Evolutionary conservation across 2,888 invertebrate genomes (phyloP).

Genomic region (Frankliniella intonsa): DNA sequence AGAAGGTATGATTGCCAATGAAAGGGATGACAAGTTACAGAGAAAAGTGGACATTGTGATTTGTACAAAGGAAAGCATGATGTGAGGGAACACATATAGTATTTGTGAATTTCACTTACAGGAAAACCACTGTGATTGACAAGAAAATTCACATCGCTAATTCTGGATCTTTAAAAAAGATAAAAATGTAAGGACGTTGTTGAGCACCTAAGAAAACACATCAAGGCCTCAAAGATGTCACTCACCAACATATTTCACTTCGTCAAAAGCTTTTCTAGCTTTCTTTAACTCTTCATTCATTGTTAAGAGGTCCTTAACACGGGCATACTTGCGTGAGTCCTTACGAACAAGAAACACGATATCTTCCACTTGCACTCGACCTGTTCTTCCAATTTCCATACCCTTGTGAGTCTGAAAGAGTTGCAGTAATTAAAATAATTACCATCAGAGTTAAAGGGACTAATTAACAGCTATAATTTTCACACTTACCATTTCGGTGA

Average conservation of each 20-base stretch:
- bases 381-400: constrained; percentile 95
- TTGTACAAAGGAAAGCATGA: too few species aligned
- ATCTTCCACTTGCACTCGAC: constrained; percentile 96
- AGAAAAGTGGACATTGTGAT: too few species aligned
- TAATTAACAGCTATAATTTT: constrained; percentile 27
- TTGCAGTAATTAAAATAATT: neutral
- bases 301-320: constrained; percentile 92
- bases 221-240: neutral
- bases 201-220: neutral
- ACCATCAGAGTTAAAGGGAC: constrained; percentile 32
- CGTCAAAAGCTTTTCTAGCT: constrained; percentile 98
- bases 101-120: neutral
- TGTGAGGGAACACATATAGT: neutral
- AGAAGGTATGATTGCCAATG: too few species aligned
- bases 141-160: neutral
- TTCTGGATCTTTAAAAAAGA: neutral
- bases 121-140: too few species aligned
- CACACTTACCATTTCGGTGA: constrained; percentile 77
- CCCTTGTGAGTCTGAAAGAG: constrained; percentile 65
- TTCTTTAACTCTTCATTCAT: constrained; percentile 99
- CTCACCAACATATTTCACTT: constrained; percentile 91
- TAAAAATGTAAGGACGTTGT: neutral
- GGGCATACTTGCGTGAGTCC: constrained; percentile 92
- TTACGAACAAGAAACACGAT: constrained; percentile 93
- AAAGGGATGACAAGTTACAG: too few species aligned